Base-by-base conservation (phyloP, 2,797 vertebrate species). In the Enteromius viviparus region DNA sequence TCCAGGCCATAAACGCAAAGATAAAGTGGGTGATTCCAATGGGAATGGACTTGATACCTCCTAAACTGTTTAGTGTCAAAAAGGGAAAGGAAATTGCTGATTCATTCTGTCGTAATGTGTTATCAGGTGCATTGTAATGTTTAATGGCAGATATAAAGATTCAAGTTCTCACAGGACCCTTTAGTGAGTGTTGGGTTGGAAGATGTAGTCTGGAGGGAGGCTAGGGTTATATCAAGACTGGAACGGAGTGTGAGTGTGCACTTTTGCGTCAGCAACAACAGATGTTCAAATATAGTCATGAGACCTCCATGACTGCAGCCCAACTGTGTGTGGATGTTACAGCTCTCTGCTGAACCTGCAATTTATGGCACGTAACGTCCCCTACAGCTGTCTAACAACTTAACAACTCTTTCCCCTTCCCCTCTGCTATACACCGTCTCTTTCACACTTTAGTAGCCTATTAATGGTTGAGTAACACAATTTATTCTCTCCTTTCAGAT, bases 401-500 rank as follows among this genome's bases (percentile, higher is more conserved):
- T 78, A 51, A 55, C 78, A 64, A 66, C 78, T 42, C 12, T 32
- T 58, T 65, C 77, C 26, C 60, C 32, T 32, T 65, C 42, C 64
- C 26, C 47, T 76, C 77, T 68, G 34, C 42, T 62, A 42, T 79
- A 53, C 62, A 77, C 6, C 71, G 26, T 80, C 17, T 23, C 37
- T 76, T 66, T 69, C 14, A 47, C 6, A 3, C 51, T 11, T 76
- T 45, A 45, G 34, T 42, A 65, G 14, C 15, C 0, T 23, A 66
- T 66, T 32, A 70, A 70, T 37, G 29, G 49, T 76, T 42, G 40
- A 80, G 55, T 84, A 87, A 86, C 76, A 26, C 32, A 11, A n/a
- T 78, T 78, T 55, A 14, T 85, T 74, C 51, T 72, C 29, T 84
- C 12, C 37, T 80, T 84, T 3, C 91, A 99, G 97, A 99, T 99